These are phyloP conservation scores for Urophycis tenuis DNA, from an alignment of 2,797 vertebrate species.

Conservation along the genomic window DNA sequence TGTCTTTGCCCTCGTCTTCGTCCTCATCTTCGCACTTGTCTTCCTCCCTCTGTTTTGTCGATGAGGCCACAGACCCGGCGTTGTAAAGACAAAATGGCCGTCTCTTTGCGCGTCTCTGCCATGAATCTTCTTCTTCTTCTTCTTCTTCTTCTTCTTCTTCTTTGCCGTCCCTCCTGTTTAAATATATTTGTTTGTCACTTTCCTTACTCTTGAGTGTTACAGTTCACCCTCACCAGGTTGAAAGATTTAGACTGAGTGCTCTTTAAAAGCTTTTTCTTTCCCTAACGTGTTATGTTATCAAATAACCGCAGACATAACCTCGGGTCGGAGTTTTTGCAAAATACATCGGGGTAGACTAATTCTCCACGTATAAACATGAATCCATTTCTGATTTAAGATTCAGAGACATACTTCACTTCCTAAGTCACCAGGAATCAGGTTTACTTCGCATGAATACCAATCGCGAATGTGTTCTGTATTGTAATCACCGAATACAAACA, in stretches of 20 bases:
- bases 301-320: neutral
- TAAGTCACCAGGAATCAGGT: neutral
- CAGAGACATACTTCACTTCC: neutral
- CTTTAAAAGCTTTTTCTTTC: slow-evolving; percentile 6
- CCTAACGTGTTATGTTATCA: too few species aligned
- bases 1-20: neutral
- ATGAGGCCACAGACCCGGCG: neutral
- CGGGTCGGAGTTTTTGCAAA: too few species aligned
- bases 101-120: neutral
- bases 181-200: slow-evolving; percentile 1
- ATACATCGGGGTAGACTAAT: too few species aligned
- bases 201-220: slow-evolving; percentile 2
- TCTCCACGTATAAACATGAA: too few species aligned
- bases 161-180: neutral
- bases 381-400: neutral
- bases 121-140: neutral
- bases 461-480: neutral
- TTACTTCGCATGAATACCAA: neutral
- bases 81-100: neutral
- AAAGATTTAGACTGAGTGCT: slow-evolving; percentile 27
- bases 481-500: too few species aligned
- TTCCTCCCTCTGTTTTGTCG: too few species aligned
- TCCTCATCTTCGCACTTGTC: too few species aligned
- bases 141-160: neutral
- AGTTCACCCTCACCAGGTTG: slow-evolving; percentile 15